Percentiles rank a stretch among this genome's conserved stretches.
phyloP scores from a whole-genome alignment of 2,888 invertebrate genomes.

The Cryptocephalus primarius region DNA sequence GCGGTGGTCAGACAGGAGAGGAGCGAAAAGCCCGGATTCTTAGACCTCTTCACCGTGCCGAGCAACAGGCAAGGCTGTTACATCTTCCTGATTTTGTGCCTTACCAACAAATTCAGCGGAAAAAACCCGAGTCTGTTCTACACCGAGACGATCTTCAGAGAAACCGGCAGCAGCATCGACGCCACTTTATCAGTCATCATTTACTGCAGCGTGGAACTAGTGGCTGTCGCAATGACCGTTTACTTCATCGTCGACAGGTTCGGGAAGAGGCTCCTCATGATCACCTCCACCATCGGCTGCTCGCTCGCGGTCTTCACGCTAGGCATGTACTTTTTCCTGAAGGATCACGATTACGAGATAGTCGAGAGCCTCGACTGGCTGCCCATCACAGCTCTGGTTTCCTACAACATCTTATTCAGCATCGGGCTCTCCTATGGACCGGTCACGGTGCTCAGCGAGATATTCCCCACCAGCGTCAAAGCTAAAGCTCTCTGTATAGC shows the following conservation, averaged over 20 bases:
- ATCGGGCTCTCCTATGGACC: conserved; percentile 43
- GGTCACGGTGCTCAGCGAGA: conserved; percentile 41
- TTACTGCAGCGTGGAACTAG: conserved; percentile 46
- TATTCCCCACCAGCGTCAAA: conserved; percentile 45
- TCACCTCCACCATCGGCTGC: conserved; percentile 42
- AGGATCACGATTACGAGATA: conserved; percentile 27
- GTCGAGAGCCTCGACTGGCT: conserved; percentile 35
- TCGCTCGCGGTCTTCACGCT: conserved; percentile 33
- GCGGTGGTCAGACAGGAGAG: conserved; percentile 34
- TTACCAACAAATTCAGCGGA: conserved; percentile 53
- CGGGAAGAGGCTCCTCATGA: conserved; percentile 51
- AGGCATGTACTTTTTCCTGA: conserved; percentile 38
- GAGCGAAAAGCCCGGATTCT: conserved; percentile 37
- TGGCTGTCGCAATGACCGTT: conserved; percentile 38
- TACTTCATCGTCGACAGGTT: conserved; percentile 50
- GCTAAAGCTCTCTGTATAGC: conserved; percentile 46
- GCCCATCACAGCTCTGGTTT: conserved; percentile 39
- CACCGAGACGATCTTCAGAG: conserved; percentile 50
- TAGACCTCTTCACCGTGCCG: conserved; percentile 43
- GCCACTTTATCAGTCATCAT: conserved; percentile 48
- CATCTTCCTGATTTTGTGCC: conserved; percentile 47
- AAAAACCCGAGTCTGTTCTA: conserved; percentile 53
- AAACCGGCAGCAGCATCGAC: conserved; percentile 36
- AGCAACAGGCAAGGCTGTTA: conserved; percentile 51
- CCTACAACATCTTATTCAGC: conserved; percentile 41